These are phyloP conservation scores for Psephotus haematonotus DNA, from an alignment of 2,113 vertebrate species.

Conservation along the genomic window DNA sequence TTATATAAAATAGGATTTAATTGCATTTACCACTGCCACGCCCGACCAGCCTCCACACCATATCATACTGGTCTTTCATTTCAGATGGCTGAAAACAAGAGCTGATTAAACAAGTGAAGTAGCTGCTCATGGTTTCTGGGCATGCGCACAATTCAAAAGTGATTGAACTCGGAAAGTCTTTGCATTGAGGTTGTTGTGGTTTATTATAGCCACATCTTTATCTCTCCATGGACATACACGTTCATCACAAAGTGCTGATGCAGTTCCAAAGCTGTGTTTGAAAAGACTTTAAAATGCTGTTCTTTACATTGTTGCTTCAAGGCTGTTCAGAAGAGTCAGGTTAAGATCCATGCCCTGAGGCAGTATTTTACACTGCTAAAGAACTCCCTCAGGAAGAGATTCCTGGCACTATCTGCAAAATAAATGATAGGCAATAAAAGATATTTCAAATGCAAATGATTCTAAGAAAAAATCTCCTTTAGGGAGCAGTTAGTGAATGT, in stretches of 20 bases:
- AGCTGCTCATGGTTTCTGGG: background rate
- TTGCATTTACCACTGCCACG: background rate
- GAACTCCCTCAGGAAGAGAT: background rate
- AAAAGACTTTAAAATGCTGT: background rate
- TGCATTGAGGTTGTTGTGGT: background rate
- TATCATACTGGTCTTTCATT: background rate
- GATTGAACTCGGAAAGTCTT: background rate
- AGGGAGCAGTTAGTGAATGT: background rate
- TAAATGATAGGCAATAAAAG: background rate
- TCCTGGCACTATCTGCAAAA: background rate
- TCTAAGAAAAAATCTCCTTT: background rate
- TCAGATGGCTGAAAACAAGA: background rate
- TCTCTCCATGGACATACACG: background rate
- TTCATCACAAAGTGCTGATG: background rate
- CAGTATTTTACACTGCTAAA: background rate
- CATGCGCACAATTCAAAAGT: background rate
- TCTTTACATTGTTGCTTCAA: background rate
- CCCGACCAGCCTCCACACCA: fast-evolving
- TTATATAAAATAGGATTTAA: background rate
- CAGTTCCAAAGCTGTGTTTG: background rate
- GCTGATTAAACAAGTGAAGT: background rate
- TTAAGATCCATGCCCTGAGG: background rate
- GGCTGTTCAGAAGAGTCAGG: background rate
- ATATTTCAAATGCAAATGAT: background rate
- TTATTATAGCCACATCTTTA: background rate